Conservation (phyloP, 2,888 invertebrate species). For the Cerastoderma edule region DNA sequence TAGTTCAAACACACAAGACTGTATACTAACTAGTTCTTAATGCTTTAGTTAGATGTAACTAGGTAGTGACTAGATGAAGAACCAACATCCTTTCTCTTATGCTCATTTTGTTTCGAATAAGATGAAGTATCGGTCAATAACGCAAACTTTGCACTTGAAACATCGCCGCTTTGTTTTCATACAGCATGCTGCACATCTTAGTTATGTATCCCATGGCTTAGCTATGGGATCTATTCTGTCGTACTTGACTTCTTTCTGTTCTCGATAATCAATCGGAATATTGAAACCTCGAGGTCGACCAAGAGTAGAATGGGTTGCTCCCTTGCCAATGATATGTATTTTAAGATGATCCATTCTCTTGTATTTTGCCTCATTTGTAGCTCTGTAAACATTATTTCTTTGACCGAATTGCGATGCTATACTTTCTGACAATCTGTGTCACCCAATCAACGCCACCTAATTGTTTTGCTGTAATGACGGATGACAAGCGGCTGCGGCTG, state of each 20-base stretch:
- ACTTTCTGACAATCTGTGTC: constrained; percentile 29
- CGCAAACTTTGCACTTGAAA: too few species aligned
- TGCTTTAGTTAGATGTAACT: too few species aligned
- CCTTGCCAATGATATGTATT: neutral
- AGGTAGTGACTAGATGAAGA: too few species aligned
- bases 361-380: neutral
- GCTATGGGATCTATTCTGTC: too few species aligned
- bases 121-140: too few species aligned
- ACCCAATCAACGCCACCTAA: constrained; percentile 46
- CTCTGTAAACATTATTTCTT: constrained; percentile 26
- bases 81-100: too few species aligned
- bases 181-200: too few species aligned
- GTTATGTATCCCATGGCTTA: too few species aligned
- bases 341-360: neutral
- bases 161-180: too few species aligned
- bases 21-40: too few species aligned
- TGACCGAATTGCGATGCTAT: constrained; percentile 19
- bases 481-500: constrained; percentile 27
- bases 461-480: constrained; percentile 31
- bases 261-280: neutral
- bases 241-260: neutral
- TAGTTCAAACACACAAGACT: too few species aligned
- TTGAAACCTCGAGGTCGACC: neutral
- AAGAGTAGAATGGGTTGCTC: neutral
- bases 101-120: too few species aligned